Evolutionary conservation across 2,113 vertebrate genomes (phyloP), one percentile per base, ranked within the genome.

Genomic region (Piliocolobus tephrosceles): DNA sequence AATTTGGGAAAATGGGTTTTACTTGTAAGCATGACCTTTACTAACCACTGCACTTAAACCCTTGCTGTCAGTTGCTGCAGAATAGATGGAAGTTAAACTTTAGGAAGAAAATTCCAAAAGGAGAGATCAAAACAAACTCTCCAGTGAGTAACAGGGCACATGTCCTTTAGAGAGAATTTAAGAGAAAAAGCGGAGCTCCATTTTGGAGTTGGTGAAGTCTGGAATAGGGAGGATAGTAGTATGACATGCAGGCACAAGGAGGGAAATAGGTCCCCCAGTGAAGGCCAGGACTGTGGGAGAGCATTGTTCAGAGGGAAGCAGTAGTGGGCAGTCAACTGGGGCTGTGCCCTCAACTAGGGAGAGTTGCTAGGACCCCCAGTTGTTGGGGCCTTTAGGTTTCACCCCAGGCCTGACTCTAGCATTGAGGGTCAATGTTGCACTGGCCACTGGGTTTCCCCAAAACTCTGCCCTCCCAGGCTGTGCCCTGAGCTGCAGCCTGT

Each of bases 351-450:
- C n/a, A 40, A 18, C 17, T 58, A 76, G 38, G 9, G 84, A 72
- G 5, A 3, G 5, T 8, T 0, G 1, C 72, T 5, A 18, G 30
- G 92, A 23, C 18, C 50, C 64, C 43, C 0, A 7, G 32, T 2
- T 5, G 47, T n/a, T 10, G 16, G 64, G 2, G 5, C 72, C 2
- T 40, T 55, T 55, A 9, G 16, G 66, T 7, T 66, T 72, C 50
- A 64, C 43, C 43, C 35, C 13, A 38, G 68, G 23, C 68, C 55
- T 43, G 72, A 70, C 35, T 72, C 38, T 35, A 90, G 64, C 22
- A 27, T 47, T 6, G 0, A 4, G 20, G 43, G 16, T 35, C 81
- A 17, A 0, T 3, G 16, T 18, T 23, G 38, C 12, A 13, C 35
- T 18, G 78, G 72, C 13, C 2, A 1, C 32, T 43, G 50, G 80